Percentiles rank a stretch among this genome's conserved stretches.
Conservation (phyloP, 2,888 invertebrate genomes). For the Nemurella pictetii region DNA sequence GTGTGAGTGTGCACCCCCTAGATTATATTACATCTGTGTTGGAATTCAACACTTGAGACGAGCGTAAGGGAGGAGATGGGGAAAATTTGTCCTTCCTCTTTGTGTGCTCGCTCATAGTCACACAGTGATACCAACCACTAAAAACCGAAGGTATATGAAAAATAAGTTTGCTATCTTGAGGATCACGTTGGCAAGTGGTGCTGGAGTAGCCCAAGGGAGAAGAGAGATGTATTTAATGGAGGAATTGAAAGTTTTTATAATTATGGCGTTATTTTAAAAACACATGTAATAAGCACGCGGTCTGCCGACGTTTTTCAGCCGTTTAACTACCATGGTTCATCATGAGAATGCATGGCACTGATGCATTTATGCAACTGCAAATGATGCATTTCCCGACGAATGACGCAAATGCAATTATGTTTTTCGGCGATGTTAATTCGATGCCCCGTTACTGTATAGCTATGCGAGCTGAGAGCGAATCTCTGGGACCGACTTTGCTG, state of each 20-base stretch:
- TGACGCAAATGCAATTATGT: neutral
- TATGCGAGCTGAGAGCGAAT: neutral
- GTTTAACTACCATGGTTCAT: too few species aligned
- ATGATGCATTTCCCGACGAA: neutral
- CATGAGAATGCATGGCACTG: too few species aligned
- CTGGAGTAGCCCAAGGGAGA: neutral
- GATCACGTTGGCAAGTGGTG: too few species aligned
- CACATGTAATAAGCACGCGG: too few species aligned
- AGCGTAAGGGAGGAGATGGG: neutral
- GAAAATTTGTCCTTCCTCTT: neutral
- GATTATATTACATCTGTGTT: neutral
- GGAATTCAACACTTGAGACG: neutral
- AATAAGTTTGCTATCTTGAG: too few species aligned
- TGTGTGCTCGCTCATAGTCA: neutral
- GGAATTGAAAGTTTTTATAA: too few species aligned
- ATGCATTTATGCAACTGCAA: neutral
- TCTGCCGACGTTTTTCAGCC: too few species aligned
- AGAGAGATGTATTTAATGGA: neutral
- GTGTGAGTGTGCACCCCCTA: neutral
- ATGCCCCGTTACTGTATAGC: neutral
- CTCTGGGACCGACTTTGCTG: too few species aligned
- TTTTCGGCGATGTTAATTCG: neutral
- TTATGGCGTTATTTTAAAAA: too few species aligned
- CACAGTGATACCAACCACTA: neutral
- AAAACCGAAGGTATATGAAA: too few species aligned